Evolutionary conservation across 92 coral and sea anemone genomes (phyloP).

Genomic region (Scolanthus callimorphus): DNA sequence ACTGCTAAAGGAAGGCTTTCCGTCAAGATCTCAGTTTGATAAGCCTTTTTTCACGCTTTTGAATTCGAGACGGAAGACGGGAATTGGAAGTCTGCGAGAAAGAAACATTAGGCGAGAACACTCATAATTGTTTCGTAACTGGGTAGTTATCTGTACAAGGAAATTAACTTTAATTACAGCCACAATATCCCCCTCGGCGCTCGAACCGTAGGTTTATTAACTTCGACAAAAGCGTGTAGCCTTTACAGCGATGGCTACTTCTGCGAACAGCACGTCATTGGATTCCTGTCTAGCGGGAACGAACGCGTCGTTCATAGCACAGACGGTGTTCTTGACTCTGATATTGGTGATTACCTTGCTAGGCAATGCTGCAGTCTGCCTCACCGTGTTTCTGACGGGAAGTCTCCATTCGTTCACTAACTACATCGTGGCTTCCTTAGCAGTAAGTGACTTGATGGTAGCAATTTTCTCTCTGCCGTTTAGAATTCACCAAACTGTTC

Average conservation of each 20-base stretch:
- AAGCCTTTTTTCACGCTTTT: too few species aligned
- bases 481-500: constrained; percentile 66
- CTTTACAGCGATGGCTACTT: neutral
- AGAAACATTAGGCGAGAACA: too few species aligned
- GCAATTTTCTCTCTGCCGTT: constrained; percentile 69
- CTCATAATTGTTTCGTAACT: too few species aligned
- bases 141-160: too few species aligned
- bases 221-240: too few species aligned
- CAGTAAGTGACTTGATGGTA: constrained; percentile 65
- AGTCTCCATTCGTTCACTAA: constrained; percentile 73
- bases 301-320: constrained; percentile 49
- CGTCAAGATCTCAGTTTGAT: too few species aligned
- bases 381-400: constrained; percentile 50
- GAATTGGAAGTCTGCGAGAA: too few species aligned
- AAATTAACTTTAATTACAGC: too few species aligned
- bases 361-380: constrained; percentile 63
- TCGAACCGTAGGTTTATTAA: too few species aligned
- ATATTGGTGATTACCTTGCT: constrained; percentile 54
- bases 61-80: too few species aligned
- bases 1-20: too few species aligned
- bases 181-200: neutral
- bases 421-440: constrained; percentile 73
- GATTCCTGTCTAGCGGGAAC: constrained; percentile 44
- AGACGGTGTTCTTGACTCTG: constrained; percentile 45
- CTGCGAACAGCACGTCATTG: constrained; percentile 1